Evolutionary conservation across 2,113 vertebrate genomes (phyloP).

Genomic region (Paralichthys olivaceus): DNA sequence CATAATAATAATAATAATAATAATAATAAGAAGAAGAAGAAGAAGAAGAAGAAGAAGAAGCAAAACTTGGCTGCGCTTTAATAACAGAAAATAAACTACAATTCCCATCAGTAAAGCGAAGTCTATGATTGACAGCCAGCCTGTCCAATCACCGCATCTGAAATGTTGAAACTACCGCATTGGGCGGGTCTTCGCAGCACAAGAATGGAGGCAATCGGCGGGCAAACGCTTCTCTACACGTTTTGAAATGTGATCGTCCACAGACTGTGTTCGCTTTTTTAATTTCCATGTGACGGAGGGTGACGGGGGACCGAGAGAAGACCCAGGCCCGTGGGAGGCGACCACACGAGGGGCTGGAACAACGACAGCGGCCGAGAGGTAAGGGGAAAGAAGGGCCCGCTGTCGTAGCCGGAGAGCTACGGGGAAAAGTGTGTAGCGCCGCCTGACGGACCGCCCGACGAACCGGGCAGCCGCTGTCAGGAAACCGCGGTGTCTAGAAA

Average conservation of each 20-base stretch:
- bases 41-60: too few species aligned
- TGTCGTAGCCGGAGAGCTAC: slow-evolving; percentile 73
- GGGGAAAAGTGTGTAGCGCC: slow-evolving; percentile 86
- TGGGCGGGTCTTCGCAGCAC: slow-evolving; percentile 69
- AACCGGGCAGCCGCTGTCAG: slow-evolving; percentile 72
- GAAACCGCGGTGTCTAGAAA: slow-evolving; percentile 80
- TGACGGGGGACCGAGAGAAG: background rate
- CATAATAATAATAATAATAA: too few species aligned
- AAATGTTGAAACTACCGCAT: slow-evolving; percentile 48
- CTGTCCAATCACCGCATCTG: slow-evolving; percentile 64
- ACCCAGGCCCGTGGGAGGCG: slow-evolving; percentile 9
- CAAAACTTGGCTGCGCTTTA: background rate
- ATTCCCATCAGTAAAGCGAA: slow-evolving; percentile 8
- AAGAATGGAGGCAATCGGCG: slow-evolving; percentile 73
- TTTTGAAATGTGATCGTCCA: slow-evolving; percentile 49
- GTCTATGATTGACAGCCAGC: slow-evolving; percentile 53
- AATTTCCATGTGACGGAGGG: background rate
- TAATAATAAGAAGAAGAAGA: too few species aligned
- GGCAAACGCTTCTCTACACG: slow-evolving; percentile 73
- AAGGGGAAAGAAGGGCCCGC: slow-evolving; percentile 82
- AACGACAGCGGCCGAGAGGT: slow-evolving; percentile 77
- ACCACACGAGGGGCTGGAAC: slow-evolving; percentile 62
- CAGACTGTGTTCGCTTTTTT: background rate
- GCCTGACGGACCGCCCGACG: slow-evolving; percentile 85
- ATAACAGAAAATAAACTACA: slow-evolving; percentile 59